These are phyloP conservation scores for Strigops habroptila DNA, from an alignment of 2,113 vertebrate genomes.

Conservation along the genomic window DNA sequence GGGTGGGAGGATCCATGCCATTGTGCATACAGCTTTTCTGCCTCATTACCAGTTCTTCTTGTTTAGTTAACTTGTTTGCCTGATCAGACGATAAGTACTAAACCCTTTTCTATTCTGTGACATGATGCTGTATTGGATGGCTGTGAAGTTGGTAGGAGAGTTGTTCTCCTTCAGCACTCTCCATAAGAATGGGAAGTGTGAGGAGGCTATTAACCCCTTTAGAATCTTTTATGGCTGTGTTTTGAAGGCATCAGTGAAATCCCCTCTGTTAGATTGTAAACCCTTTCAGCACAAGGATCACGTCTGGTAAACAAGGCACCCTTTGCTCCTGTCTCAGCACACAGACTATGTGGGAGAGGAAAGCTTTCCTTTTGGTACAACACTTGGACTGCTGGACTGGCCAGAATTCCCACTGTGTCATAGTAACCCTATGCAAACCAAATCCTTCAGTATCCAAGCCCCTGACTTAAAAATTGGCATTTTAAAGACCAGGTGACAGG, in stretches of 20 bases:
- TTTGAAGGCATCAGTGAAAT: background rate
- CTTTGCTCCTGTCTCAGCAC: background rate
- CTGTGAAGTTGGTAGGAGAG: background rate
- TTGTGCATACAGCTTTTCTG: slow-evolving; percentile 9
- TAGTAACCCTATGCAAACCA: background rate
- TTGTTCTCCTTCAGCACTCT: background rate
- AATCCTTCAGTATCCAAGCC: background rate
- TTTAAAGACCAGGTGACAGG: background rate
- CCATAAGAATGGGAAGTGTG: background rate
- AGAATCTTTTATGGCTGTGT: background rate
- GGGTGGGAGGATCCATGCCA: background rate
- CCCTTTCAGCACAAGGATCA: background rate
- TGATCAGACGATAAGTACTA: background rate
- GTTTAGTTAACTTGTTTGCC: slow-evolving; percentile 15
- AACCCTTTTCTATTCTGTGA: background rate
- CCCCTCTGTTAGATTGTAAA: background rate
- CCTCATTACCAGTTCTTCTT: slow-evolving; percentile 11
- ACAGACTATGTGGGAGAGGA: background rate
- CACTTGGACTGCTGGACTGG: background rate
- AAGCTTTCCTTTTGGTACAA: background rate
- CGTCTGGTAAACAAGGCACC: background rate
- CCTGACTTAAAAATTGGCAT: background rate
- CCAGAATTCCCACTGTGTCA: background rate
- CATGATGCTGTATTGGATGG: background rate
- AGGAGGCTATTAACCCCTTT: background rate